phyloP scores from a whole-genome alignment of 2,113 vertebrate genomes.

The Bombycilla garrulus region DNA sequence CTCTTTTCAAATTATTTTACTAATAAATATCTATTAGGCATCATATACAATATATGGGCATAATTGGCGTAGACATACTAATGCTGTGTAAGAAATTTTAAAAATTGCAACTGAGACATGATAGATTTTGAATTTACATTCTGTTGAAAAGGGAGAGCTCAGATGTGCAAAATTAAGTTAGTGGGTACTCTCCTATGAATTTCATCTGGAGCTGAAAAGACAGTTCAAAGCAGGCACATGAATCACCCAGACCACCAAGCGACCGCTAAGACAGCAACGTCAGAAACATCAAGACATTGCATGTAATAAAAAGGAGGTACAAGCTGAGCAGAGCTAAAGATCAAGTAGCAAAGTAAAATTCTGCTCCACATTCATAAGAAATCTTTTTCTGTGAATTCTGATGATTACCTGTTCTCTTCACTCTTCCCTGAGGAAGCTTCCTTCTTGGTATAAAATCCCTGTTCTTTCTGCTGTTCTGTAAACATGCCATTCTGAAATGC shows the following conservation, averaged over 20 bases:
- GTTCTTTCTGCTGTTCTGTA: background rate
- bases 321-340: background rate
- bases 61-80: background rate
- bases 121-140: background rate
- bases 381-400: background rate
- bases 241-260: background rate
- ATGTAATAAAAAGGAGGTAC: background rate
- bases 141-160: background rate
- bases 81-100: background rate
- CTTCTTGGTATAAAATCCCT: background rate
- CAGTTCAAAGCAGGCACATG: background rate
- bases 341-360: background rate
- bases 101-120: background rate
- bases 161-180: background rate
- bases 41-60: background rate
- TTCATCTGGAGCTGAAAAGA: background rate
- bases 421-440: background rate
- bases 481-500: background rate
- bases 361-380: background rate
- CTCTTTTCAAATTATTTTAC: background rate
- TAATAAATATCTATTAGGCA: background rate
- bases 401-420: background rate
- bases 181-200: background rate
- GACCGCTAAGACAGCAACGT: background rate
- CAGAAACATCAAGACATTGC: background rate